phyloP scores from a whole-genome alignment of 2,797 vertebrate species.

The Acanthurus lineatus region DNA sequence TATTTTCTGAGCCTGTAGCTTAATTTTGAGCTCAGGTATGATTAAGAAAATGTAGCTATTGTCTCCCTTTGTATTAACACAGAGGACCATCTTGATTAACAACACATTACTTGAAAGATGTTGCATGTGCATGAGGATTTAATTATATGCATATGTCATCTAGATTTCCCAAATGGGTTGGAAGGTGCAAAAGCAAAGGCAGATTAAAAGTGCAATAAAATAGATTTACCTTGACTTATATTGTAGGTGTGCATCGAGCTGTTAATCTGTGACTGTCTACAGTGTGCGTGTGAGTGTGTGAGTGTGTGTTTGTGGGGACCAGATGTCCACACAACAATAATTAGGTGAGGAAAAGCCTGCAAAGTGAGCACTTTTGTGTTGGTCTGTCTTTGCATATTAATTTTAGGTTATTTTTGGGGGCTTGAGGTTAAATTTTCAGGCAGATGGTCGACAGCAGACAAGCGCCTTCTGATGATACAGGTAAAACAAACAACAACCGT shows the following conservation, averaged over 20 bases:
- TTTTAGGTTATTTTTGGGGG: not conserved
- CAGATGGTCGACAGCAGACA: too few relatives aligned
- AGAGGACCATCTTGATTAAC: slow-evolving; percentile 12
- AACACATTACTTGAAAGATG: slow-evolving; percentile 24
- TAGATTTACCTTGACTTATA: slow-evolving; percentile 47
- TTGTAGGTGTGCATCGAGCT: not conserved
- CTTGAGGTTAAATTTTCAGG: not conserved
- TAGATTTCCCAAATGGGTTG: slow-evolving; percentile 51
- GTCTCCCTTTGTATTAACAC: slow-evolving; percentile 11
- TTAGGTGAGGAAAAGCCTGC: not conserved
- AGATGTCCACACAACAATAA: not conserved
- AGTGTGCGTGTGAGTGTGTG: not conserved
- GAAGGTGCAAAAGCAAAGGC: slow-evolving; percentile 32
- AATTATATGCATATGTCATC: slow-evolving; percentile 37
- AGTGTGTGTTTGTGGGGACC: not conserved
- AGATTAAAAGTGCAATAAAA: slow-evolving; percentile 53
- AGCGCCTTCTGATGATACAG: too few relatives aligned
- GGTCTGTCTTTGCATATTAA: not conserved
- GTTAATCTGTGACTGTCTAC: not conserved
- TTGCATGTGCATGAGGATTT: slow-evolving; percentile 40
- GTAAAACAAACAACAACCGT: too few relatives aligned
- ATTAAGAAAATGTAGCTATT: slow-evolving; percentile 32
- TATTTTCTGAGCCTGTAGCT: not conserved
- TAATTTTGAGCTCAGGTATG: slow-evolving; percentile 21
- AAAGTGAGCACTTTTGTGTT: not conserved